phyloP scores from a whole-genome alignment of 2,113 vertebrate genomes.

The Pterophyllum scalare region DNA sequence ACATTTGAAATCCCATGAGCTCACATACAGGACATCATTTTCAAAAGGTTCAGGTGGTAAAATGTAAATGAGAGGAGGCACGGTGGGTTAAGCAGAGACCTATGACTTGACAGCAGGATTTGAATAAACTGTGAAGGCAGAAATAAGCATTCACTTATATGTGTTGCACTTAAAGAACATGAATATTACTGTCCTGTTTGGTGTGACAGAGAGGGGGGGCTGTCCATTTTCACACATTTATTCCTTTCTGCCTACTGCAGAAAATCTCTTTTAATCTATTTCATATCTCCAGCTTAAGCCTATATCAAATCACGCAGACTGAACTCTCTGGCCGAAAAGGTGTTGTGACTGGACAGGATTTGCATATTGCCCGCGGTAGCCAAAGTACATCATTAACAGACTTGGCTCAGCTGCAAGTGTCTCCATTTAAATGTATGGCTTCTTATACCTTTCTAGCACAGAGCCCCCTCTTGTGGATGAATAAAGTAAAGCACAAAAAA shows the following conservation, averaged over 20 bases:
- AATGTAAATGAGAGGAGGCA: no score
- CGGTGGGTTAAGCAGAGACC: neutral
- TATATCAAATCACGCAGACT: neutral
- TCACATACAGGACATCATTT: no score
- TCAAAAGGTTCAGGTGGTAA: no score
- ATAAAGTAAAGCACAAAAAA: neutral
- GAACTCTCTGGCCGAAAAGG: neutral
- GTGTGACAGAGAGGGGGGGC: neutral
- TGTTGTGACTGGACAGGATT: neutral
- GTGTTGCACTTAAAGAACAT: neutral
- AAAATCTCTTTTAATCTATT: neutral
- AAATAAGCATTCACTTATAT: neutral
- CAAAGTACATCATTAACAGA: slow-evolving; percentile 29
- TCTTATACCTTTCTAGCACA: neutral
- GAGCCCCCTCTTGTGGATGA: slow-evolving; percentile 57
- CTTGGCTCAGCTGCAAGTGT: neutral
- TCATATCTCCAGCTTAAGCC: neutral
- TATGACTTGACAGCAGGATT: neutral
- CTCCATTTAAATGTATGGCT: neutral
- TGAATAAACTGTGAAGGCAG: neutral
- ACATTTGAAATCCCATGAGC: no score
- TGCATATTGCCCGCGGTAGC: slow-evolving; percentile 10
- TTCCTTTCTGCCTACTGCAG: no score
- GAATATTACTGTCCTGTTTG: neutral
- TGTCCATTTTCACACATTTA: neutral